Evolutionary conservation across 2,797 vertebrate genomes (phyloP), one percentile per base, ranked within the genome.

Genomic region (Gadopsis bispinosus): DNA sequence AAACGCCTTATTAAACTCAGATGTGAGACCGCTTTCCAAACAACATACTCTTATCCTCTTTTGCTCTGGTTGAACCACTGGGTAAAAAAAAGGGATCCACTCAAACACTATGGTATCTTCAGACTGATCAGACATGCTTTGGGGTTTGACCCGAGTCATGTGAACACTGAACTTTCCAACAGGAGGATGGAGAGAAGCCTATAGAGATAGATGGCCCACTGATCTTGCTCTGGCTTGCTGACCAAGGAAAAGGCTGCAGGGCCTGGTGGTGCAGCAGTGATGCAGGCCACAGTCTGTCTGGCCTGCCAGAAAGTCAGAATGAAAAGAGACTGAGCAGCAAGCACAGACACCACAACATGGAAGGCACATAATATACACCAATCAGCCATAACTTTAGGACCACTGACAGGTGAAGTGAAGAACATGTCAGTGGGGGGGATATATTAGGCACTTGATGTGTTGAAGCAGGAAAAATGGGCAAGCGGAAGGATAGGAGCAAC

Each of bases 1-100:
- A 88, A 89, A 85, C 47, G 63, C 62, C 56, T 88, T 88, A 93
- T 93, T 91, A 81, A 89, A 90, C 73, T 92, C 89, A 92, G 88
- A 94, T 92, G 91, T 92, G 84, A 55, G 56, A 90, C 90, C 84
- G 58, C 88, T 77, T 83, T 90, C 82, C 70, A 84, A 91, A 92
- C 83, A 87, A 84, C 83, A 81, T 59, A 68, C 66, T 87, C 79
- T 87, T 92, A 88, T 87, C 73, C 89, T 83, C 74, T 86, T 88
- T 85, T 67, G 56, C 77, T 90, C 69, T 87, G 90, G 91, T 90
- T 83, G 74, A 87, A 92, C 89, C 89, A 78, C 67, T 31, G 70
- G 43, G 47, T 77, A 79, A 83, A 84, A 81, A 39, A 84, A 86
- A 78, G 50, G 64, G 51, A 90, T 81, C 54, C 63, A 58, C 67